Evolutionary conservation across 2,113 vertebrate genomes (phyloP).

Genomic region (Phycodurus eques): DNA sequence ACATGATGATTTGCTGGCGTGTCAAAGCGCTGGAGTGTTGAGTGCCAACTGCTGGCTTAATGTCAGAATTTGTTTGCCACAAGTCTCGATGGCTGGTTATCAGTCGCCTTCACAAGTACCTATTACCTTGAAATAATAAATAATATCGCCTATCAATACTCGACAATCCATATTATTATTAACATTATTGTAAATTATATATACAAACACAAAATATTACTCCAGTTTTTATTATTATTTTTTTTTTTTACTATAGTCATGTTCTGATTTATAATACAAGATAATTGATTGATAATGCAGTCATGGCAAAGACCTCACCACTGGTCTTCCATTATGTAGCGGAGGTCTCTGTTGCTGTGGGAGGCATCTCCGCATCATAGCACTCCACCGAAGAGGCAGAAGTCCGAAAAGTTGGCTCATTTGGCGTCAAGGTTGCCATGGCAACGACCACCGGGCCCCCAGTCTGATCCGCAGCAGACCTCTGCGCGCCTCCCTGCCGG

Average conservation of each 20-base stretch:
- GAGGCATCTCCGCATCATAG: conserved; percentile 22
- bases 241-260: background rate
- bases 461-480: background rate
- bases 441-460: conserved; percentile 14
- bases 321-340: conserved; percentile 31
- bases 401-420: background rate
- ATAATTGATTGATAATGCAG: background rate
- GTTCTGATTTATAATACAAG: background rate
- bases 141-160: too few relatives aligned
- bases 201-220: too few relatives aligned
- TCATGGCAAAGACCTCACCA: conserved; percentile 17
- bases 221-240: too few relatives aligned
- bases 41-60: too few relatives aligned
- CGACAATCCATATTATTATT: too few relatives aligned
- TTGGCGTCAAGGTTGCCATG: conserved; percentile 30
- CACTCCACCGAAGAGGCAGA: background rate
- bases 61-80: too few relatives aligned
- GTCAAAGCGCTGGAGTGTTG: too few relatives aligned
- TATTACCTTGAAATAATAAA: too few relatives aligned
- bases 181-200: too few relatives aligned
- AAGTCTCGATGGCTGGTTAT: too few relatives aligned
- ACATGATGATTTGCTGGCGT: too few relatives aligned
- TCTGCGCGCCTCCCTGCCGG: background rate
- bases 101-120: too few relatives aligned
- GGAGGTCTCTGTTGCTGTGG: conserved; percentile 44